These are phyloP conservation scores for Phalacrocorax aristotelis DNA, from an alignment of 2,113 vertebrate genomes.

Conservation along the genomic window DNA sequence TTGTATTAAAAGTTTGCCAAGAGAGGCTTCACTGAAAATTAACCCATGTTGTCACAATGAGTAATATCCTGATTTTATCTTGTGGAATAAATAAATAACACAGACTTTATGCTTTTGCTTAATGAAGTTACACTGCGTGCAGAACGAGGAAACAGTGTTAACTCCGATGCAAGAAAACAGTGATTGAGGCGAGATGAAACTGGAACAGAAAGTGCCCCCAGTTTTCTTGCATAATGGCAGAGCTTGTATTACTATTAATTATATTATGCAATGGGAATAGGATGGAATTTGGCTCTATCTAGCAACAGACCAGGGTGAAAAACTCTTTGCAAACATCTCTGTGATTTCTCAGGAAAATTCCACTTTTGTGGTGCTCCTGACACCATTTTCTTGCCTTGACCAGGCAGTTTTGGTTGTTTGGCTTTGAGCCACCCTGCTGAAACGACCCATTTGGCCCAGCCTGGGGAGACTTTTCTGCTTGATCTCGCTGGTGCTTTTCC, in stretches of 20 bases:
- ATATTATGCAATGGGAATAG: background rate
- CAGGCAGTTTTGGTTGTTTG: background rate
- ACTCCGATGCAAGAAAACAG: background rate
- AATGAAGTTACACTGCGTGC: conserved; percentile 29
- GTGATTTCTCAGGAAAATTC: background rate
- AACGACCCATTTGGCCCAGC: background rate
- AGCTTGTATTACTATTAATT: background rate
- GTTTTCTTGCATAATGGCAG: background rate
- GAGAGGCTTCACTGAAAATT: conserved; percentile 55
- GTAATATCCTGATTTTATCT: conserved; percentile 70
- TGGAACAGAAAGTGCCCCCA: background rate
- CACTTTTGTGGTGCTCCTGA: accelerated
- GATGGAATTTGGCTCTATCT: background rate
- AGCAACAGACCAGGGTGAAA: background rate
- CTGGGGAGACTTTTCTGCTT: accelerated
- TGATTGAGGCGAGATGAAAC: background rate
- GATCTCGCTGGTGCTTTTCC: background rate
- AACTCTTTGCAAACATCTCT: background rate
- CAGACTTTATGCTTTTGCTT: conserved; percentile 26
- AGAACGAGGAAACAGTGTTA: background rate
- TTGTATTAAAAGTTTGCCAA: conserved; percentile 55
- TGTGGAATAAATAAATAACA: conserved; percentile 59
- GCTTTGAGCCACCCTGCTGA: accelerated
- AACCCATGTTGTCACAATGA: conserved; percentile 32
- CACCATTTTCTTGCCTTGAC: accelerated